Conservation (phyloP, 2,888 invertebrate species). For the Drosophila putrida region DNA sequence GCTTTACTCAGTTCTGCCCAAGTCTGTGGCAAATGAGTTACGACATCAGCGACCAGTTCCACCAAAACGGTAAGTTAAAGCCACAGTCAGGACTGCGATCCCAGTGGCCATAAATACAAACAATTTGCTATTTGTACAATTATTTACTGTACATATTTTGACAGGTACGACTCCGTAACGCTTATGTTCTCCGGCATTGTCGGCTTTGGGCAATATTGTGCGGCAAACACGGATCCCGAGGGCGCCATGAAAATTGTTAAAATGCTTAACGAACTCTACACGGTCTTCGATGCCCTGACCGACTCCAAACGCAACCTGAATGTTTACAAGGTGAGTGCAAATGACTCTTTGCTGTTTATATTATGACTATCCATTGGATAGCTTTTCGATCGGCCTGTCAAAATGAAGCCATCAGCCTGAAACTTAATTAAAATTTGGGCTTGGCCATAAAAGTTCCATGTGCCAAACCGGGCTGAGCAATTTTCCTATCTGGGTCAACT, state of each 20-base stretch:
- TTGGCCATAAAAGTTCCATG: slow-evolving; percentile 23
- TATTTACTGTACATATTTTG: slow-evolving; percentile 60
- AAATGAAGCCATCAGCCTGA: slow-evolving; percentile 30
- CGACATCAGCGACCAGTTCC: slow-evolving; percentile 96
- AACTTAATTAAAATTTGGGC: slow-evolving; percentile 65
- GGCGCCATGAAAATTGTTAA: slow-evolving; percentile 98
- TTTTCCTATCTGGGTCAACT: slow-evolving; percentile 55
- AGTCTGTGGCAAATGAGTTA: slow-evolving; percentile 97
- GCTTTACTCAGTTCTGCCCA: slow-evolving; percentile 96
- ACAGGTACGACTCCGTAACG: slow-evolving; percentile 95
- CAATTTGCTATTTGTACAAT: slow-evolving; percentile 53
- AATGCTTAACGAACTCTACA: slow-evolving; percentile 96
- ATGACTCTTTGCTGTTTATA: slow-evolving; percentile 2
- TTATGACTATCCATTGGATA: slow-evolving; percentile 17
- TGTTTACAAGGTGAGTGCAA: slow-evolving; percentile 93
- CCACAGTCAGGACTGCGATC: neutral
- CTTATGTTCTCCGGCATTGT: slow-evolving; percentile 97
- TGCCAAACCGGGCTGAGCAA: slow-evolving; percentile 12
- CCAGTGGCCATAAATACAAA: slow-evolving; percentile 31
- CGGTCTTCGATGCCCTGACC: slow-evolving; percentile 96
- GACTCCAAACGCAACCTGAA: slow-evolving; percentile 97
- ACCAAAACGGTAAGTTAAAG: slow-evolving; percentile 89
- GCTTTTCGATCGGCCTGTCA: slow-evolving; percentile 35
- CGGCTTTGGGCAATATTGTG: slow-evolving; percentile 96
- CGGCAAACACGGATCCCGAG: slow-evolving; percentile 94